Evolutionary conservation across 2,888 invertebrate genomes (phyloP).

Genomic region (Desoria tigrina): DNA sequence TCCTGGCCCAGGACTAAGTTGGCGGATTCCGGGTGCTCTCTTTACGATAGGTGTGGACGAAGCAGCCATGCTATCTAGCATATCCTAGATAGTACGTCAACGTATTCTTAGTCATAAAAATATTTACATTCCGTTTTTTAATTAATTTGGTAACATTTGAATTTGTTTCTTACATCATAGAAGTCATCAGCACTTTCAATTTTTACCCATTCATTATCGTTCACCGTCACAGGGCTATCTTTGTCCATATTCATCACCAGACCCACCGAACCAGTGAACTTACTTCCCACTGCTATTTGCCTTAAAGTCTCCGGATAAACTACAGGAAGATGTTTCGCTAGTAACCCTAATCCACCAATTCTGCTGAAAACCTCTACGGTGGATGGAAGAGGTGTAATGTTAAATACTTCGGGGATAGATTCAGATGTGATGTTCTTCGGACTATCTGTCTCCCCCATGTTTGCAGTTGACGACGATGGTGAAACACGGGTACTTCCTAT

Average conservation of each 20-base stretch:
- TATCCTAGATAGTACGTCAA: constrained; percentile 35
- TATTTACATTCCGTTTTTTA: constrained; percentile 3
- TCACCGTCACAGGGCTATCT: constrained; percentile 45
- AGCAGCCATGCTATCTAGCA: constrained; percentile 50
- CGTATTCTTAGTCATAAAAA: constrained; percentile 7
- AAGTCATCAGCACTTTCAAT: constrained; percentile 61
- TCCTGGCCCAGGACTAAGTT: constrained; percentile 41
- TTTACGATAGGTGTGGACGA: constrained; percentile 45
- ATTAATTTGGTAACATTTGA: not conserved
- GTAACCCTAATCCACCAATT: constrained; percentile 81
- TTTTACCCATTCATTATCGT: constrained; percentile 66
- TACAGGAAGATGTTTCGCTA: constrained; percentile 85
- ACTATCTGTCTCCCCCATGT: constrained; percentile 17
- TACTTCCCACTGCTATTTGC: constrained; percentile 57
- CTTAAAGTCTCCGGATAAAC: constrained; percentile 78
- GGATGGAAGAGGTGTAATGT: constrained; percentile 56
- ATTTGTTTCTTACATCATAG: constrained; percentile 60
- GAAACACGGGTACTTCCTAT: constrained; percentile 33
- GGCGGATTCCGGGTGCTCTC: constrained; percentile 41
- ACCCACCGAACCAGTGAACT: constrained; percentile 37
- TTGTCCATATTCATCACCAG: constrained; percentile 46
- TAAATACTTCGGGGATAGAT: constrained; percentile 48
- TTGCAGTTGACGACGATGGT: constrained; percentile 40
- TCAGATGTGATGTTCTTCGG: not conserved
- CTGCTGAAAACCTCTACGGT: constrained; percentile 83